A percentile compares a stretch with the other conserved stretches of the same genome.
Evolutionary conservation across 1,140 invertebrate genomes (phyloP).

Genomic region (Drosophila equinoxialis): DNA sequence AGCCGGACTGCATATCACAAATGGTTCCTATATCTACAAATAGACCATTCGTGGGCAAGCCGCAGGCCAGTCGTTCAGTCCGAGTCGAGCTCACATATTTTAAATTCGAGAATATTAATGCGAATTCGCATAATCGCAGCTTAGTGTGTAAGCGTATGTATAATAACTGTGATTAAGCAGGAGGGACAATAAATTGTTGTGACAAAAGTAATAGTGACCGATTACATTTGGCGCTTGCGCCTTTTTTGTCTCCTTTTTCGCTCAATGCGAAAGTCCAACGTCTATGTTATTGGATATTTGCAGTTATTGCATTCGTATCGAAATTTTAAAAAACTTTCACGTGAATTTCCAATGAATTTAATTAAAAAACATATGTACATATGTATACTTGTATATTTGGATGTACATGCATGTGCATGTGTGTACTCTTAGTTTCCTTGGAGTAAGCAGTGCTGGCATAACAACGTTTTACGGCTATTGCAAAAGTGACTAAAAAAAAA

Average conservation of each 20-base stretch:
- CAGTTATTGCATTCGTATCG: not conserved
- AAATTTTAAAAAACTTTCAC: not conserved
- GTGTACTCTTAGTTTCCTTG: no score
- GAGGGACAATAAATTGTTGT: not conserved
- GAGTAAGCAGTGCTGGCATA: no score
- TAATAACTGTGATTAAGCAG: not conserved
- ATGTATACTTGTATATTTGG: no score
- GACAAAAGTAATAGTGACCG: not conserved
- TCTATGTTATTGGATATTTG: not conserved
- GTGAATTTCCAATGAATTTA: no score
- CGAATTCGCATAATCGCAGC: not conserved
- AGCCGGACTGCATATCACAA: conserved; percentile 7
- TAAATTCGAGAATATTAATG: conserved; percentile 1
- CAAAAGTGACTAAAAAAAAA: no score
- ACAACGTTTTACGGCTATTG: no score
- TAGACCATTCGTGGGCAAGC: not conserved
- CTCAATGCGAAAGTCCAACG: not conserved
- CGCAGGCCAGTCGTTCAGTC: not conserved
- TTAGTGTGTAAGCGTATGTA: conserved; percentile 4
- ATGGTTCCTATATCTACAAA: conserved; percentile 2
- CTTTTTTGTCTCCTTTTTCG: not conserved
- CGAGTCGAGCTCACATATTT: not conserved
- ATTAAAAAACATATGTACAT: no score
- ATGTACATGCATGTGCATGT: no score
- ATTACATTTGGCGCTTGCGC: conserved; percentile 1